Evolutionary conservation across 2,113 vertebrate genomes (phyloP).

Genomic region (Plectropomus leopardus): DNA sequence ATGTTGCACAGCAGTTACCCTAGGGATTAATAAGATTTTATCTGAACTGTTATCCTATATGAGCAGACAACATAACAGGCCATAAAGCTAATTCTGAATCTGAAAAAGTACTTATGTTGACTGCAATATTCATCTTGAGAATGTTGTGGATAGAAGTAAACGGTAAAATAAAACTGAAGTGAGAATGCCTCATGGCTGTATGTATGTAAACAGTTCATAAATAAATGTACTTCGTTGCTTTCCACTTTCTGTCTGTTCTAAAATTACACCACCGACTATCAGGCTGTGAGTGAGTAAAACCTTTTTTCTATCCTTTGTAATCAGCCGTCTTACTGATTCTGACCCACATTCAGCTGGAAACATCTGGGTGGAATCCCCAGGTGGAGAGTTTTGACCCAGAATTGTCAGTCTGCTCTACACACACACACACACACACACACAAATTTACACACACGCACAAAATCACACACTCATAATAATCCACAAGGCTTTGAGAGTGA

Average conservation of each 20-base stretch:
- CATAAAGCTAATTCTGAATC: not conserved
- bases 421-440: not conserved
- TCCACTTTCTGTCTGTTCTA: not conserved
- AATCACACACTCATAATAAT: not conserved
- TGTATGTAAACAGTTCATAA: not conserved
- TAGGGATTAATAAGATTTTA: too few species aligned
- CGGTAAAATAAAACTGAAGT: too few species aligned
- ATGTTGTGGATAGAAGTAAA: not conserved
- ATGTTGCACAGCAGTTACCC: too few species aligned
- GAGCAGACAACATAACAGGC: too few species aligned
- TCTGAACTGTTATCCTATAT: too few species aligned
- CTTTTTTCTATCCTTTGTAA: conserved; percentile 22
- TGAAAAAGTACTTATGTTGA: not conserved
- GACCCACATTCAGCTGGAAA: conserved; percentile 63
- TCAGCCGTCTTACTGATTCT: conserved; percentile 41
- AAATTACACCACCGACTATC: conserved; percentile 4
- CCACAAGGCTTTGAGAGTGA: conserved; percentile 11
- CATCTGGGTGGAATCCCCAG: conserved; percentile 65
- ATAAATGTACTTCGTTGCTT: too few species aligned
- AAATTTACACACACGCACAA: not conserved
- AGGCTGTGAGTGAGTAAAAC: conserved; percentile 26
- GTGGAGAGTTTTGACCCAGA: conserved; percentile 58
- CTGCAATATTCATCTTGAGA: too few species aligned
- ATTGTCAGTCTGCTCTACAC: conserved; percentile 18
- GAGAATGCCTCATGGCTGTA: not conserved